phyloP scores from a whole-genome alignment of 2,888 invertebrate genomes.

The Noctua comes region DNA sequence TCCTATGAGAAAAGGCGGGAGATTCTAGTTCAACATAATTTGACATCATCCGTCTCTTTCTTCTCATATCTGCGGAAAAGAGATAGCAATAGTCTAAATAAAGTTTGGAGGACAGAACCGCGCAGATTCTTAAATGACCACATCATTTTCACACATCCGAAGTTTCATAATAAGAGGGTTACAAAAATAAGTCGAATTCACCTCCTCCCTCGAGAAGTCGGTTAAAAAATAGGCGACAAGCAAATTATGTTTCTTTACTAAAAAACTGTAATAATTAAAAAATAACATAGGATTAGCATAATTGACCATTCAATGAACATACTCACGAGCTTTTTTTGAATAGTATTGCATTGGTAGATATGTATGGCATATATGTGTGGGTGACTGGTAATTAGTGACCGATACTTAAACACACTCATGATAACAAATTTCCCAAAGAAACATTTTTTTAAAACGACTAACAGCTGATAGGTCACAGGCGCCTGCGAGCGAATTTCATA shows the following conservation, averaged over 20 bases:
- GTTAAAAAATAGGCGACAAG: constrained; percentile 41
- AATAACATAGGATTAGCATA: constrained; percentile 13
- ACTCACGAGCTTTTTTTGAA: neutral
- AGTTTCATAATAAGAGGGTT: constrained; percentile 9
- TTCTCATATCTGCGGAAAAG: neutral
- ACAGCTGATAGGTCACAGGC: too few relatives aligned
- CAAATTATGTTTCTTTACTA: constrained; percentile 36
- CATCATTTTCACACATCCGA: constrained; percentile 14
- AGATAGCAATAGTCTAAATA: neutral
- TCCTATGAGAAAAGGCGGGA: neutral
- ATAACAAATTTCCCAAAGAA: too few relatives aligned
- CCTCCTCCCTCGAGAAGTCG: constrained; percentile 17
- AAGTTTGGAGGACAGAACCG: neutral
- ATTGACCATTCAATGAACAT: constrained; percentile 5
- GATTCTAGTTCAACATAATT: neutral
- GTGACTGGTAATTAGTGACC: too few relatives aligned
- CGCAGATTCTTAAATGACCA: neutral
- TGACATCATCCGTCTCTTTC: neutral
- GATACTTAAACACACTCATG: too few relatives aligned
- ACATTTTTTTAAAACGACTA: too few relatives aligned
- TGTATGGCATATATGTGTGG: too few relatives aligned
- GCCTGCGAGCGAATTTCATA: too few relatives aligned
- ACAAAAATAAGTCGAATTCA: constrained; percentile 19
- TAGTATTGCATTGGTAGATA: too few relatives aligned
- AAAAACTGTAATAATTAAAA: constrained; percentile 27